Percentiles rank a stretch among this genome's conserved stretches.
These are phyloP conservation scores for Hyaena hyaena DNA, from an alignment of 2,113 vertebrate genomes.

Conservation along the genomic window DNA sequence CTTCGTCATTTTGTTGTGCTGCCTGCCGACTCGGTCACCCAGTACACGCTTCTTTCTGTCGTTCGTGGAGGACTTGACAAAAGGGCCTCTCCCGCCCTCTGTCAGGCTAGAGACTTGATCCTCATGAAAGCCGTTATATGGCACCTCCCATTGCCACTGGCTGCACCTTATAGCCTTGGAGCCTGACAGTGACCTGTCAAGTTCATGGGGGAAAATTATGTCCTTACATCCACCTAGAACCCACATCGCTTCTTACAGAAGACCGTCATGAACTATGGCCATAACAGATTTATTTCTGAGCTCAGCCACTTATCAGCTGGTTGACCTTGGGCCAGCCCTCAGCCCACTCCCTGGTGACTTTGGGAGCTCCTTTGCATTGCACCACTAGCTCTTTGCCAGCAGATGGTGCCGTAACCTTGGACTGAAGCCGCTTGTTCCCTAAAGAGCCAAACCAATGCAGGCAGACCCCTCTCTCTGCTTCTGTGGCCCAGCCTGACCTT, in stretches of 20 bases:
- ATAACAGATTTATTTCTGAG: not conserved
- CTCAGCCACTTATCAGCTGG: not conserved
- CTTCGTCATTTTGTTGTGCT: not conserved
- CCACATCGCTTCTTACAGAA: not conserved
- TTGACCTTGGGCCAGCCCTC: not conserved
- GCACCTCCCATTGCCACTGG: not conserved
- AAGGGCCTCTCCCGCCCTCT: not conserved
- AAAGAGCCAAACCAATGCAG: not conserved
- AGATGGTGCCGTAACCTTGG: constrained; percentile 76
- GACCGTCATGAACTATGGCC: no score
- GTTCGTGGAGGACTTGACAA: no score
- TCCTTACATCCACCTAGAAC: not conserved
- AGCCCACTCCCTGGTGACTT: not conserved
- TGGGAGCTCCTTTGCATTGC: not conserved
- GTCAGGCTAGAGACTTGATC: not conserved
- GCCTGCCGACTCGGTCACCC: rapidly evolving
- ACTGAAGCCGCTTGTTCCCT: not conserved
- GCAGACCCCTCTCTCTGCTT: not conserved
- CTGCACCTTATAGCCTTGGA: not conserved
- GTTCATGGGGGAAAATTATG: not conserved
- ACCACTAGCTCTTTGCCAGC: constrained; percentile 50
- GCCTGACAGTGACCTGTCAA: not conserved
- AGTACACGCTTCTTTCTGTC: not conserved
- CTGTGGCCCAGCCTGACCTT: constrained; percentile 44
- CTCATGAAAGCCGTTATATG: rapidly evolving